A percentile compares a stretch with the other conserved stretches of the same genome.
These are phyloP conservation scores for Myotis planiceps DNA, from an alignment of 2,797 vertebrate species.

Conservation along the genomic window DNA sequence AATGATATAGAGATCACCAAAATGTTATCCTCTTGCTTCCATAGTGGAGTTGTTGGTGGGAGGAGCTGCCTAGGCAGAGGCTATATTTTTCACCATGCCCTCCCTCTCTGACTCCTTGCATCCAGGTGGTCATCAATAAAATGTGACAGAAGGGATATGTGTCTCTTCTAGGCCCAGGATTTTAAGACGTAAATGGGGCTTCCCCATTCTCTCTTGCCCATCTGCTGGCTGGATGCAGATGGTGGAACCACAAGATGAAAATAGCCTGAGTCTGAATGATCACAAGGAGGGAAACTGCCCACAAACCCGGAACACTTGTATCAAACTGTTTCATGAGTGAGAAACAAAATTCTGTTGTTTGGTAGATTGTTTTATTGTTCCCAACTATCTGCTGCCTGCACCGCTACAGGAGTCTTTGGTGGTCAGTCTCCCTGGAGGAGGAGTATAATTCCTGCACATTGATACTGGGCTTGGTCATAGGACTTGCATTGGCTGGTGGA, in stretches of 20 bases:
- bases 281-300: background rate
- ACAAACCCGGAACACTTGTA: background rate
- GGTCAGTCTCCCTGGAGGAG: background rate
- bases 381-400: background rate
- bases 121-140: background rate
- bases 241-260: background rate
- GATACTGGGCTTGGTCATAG: background rate
- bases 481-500: background rate
- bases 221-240: background rate
- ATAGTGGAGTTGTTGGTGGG: background rate
- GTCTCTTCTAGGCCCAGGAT: background rate
- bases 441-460: background rate
- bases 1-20: background rate
- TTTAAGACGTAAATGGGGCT: background rate
- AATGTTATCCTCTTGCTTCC: background rate
- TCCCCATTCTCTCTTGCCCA: conserved; percentile 4
- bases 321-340: background rate
- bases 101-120: background rate
- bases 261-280: background rate
- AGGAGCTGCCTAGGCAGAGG: background rate
- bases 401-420: background rate
- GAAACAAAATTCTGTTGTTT: background rate
- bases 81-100: background rate
- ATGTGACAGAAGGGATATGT: background rate
- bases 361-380: background rate